Evolutionary conservation across 2,888 invertebrate genomes (phyloP), one percentile per base, ranked within the genome.

Genomic region (Napeogenes inachia): DNA sequence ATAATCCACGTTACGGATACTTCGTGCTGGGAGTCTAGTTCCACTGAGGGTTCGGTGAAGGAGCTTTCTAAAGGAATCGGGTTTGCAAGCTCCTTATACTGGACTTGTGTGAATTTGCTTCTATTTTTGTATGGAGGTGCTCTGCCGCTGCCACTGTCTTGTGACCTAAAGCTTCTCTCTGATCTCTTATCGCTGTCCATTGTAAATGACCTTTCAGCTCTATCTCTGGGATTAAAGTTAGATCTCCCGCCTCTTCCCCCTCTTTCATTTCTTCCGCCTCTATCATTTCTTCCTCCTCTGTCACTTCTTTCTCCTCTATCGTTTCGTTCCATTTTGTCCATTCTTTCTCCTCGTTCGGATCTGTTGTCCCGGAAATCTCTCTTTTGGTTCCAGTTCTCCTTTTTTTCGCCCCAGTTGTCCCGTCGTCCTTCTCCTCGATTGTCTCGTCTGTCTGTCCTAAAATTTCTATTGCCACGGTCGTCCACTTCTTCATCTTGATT

Each of bases 1-100:
- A 93, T 92, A 75, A 95, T 95, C 95, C 96, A 96, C 2, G 94
- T 93, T 47, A 96, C 91, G 2, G 91, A 88, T 0, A 94, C 85
- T 62, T 93, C 91, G 59, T 92, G 92, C 59, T 89, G 91, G 0
- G 85, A 82, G 13, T 92, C 92, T 0, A 88, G 76, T 30, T 91
- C 87, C 3, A 93, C 80, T 0, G 82, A 73, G 0, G 87, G 84
- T 4, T 89, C 84, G 0, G 70, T 60, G 82, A 92, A 94, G 0
- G 86, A 80, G 0, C 87, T 87, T 10, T 91, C 87, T 0, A 91
- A 65, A 0, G 92, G 70, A 8, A 92, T 80, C 54, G 93, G 93
- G 62, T 91, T 75, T 0, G 82, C 21, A 5, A 89, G 72, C 70
- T 81, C 85, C 62, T 84, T 87, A 71, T 79, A 82, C 61, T 85